Evolutionary conservation across 2,113 vertebrate genomes (phyloP).

Genomic region (Petrocephalus zakoni): DNA sequence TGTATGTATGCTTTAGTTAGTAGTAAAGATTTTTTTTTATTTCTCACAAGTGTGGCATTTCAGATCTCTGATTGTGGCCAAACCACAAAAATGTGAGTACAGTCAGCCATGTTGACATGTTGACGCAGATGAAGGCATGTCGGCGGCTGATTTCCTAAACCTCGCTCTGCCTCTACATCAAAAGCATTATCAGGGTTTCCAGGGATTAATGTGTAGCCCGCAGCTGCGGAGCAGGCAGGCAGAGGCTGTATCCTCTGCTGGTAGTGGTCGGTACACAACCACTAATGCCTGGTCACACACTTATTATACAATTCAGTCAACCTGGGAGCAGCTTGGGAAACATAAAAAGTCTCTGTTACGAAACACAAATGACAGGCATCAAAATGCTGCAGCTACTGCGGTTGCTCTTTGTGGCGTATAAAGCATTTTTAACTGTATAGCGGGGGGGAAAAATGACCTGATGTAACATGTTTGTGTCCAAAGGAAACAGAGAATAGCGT

Average conservation of each 20-base stretch:
- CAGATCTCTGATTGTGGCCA: neutral
- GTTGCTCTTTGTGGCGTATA: neutral
- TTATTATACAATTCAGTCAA: neutral
- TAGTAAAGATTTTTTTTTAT: neutral
- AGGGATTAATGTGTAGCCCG: constrained; percentile 28
- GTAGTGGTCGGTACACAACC: neutral
- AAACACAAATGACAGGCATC: neutral
- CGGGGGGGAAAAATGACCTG: neutral
- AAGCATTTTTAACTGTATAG: neutral
- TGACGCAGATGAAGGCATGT: neutral
- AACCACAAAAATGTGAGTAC: neutral
- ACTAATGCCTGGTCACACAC: neutral
- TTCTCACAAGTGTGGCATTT: neutral
- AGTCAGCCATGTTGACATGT: neutral
- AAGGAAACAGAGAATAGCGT: neutral
- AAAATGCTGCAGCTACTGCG: neutral
- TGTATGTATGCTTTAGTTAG: neutral
- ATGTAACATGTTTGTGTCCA: neutral
- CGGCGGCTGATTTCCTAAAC: neutral
- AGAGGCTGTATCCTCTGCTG: neutral
- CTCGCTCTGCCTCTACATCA: neutral
- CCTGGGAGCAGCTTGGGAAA: neutral
- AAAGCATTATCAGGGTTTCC: constrained; percentile 2
- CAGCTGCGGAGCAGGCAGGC: neutral
- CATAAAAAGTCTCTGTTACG: neutral